phyloP scores from a whole-genome alignment of 1,140 invertebrate genomes.

The Drosophila pseudoananassae region DNA sequence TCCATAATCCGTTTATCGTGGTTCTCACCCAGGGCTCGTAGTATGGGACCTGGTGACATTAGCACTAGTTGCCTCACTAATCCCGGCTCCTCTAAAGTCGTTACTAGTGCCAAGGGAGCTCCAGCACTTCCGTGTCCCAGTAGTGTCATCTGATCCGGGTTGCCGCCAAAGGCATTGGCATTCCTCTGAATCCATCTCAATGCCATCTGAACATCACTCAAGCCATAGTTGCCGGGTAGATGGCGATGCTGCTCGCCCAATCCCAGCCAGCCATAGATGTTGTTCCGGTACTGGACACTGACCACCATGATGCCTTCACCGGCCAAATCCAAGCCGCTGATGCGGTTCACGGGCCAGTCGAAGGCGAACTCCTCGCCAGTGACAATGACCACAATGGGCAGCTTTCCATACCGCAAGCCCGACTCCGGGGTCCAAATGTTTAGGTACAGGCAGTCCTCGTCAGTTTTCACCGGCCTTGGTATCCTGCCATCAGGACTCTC shows the following conservation, averaged over 20 bases:
- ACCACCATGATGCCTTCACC: conserved; percentile 88
- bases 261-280: conserved; percentile 89
- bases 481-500: conserved; percentile 60
- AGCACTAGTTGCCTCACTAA: conserved; percentile 85
- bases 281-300: conserved; percentile 87
- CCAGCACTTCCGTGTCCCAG: conserved; percentile 86
- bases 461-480: conserved; percentile 46
- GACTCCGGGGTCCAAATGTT: conserved; percentile 87
- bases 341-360: conserved; percentile 84
- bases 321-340: conserved; percentile 88
- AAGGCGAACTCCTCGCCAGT: conserved; percentile 86
- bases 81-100: conserved; percentile 14
- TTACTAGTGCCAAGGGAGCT: conserved; percentile 51
- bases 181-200: conserved; percentile 90
- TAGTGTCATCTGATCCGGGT: conserved; percentile 88
- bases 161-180: conserved; percentile 89
- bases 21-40: conserved; percentile 75
- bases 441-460: conserved; percentile 86
- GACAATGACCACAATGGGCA: conserved; percentile 87
- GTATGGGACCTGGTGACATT: conserved; percentile 89
- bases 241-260: conserved; percentile 85
- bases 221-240: conserved; percentile 88
- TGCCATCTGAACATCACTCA: conserved; percentile 90
- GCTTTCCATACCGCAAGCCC: conserved; percentile 85
- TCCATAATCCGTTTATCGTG: conserved; percentile 45